Evolutionary conservation across 2,797 vertebrate genomes (phyloP).

Genomic region (Channa striata): DNA sequence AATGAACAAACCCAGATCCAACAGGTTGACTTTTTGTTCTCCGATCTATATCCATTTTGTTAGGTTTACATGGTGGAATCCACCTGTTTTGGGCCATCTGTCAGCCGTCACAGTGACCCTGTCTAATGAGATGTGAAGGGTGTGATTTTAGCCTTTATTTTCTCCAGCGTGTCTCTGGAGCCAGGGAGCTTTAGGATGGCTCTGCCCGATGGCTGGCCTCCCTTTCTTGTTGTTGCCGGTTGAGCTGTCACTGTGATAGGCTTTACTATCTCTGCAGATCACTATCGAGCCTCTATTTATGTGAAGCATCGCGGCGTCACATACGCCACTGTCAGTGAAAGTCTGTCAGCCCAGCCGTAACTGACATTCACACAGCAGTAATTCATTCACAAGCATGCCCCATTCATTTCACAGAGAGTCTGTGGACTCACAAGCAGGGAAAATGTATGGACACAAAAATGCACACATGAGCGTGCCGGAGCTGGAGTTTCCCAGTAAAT

Average conservation of each 20-base stretch:
- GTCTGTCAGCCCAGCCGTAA: slow-evolving; percentile 39
- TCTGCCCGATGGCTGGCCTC: slow-evolving; percentile 45
- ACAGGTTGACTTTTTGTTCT: neutral
- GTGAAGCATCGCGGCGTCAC: slow-evolving; percentile 47
- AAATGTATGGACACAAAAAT: slow-evolving; percentile 27
- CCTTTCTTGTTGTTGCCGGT: slow-evolving; percentile 75
- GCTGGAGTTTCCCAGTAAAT: no score
- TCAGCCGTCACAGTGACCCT: slow-evolving; percentile 52
- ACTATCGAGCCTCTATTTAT: slow-evolving; percentile 79
- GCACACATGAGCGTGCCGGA: neutral
- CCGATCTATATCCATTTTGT: slow-evolving; percentile 1
- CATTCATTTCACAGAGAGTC: slow-evolving; percentile 48
- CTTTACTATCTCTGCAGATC: slow-evolving; percentile 82
- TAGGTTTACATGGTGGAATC: slow-evolving; percentile 15
- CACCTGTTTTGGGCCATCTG: slow-evolving; percentile 32
- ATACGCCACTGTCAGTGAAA: slow-evolving; percentile 52
- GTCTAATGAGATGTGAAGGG: slow-evolving; percentile 80
- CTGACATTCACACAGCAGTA: slow-evolving; percentile 66
- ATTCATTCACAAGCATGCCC: slow-evolving; percentile 69
- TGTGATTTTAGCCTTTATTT: slow-evolving; percentile 80
- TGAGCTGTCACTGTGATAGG: slow-evolving; percentile 65
- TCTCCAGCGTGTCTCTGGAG: slow-evolving; percentile 65
- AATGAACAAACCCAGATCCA: neutral
- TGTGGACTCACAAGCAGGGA: slow-evolving; percentile 47
- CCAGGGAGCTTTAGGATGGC: slow-evolving; percentile 75